Conservation (phyloP, 2,888 invertebrate genomes). For the Perizoma flavofasciatum region DNA sequence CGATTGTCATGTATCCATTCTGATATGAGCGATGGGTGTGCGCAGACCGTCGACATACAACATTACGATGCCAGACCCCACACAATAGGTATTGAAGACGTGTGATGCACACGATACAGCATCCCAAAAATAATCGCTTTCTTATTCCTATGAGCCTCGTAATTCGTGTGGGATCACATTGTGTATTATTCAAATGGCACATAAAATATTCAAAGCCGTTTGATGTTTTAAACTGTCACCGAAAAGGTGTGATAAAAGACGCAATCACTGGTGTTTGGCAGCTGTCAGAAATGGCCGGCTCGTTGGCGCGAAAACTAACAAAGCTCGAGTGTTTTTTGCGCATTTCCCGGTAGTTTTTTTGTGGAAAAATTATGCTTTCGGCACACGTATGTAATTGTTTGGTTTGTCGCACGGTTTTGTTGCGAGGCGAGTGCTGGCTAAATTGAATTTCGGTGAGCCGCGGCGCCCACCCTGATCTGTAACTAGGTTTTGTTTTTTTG, state of each 20-base stretch:
- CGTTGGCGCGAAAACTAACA: conserved; percentile 77
- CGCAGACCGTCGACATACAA: conserved; percentile 59
- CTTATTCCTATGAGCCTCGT: conserved; percentile 64
- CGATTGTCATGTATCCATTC: conserved; percentile 73
- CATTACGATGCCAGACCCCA: conserved; percentile 53
- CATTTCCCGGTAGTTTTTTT: conserved; percentile 64
- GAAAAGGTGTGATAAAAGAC: conserved; percentile 66
- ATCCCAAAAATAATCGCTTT: conserved; percentile 73
- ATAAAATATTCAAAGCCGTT: conserved; percentile 46
- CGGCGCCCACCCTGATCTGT: conserved; percentile 60
- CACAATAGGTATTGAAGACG: conserved; percentile 80
- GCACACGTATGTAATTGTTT: conserved; percentile 81
- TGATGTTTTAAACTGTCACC: conserved; percentile 35
- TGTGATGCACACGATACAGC: conserved; percentile 62
- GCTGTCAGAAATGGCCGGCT: conserved; percentile 76
- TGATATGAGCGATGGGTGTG: conserved; percentile 73
- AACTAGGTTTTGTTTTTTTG: conserved; percentile 51
- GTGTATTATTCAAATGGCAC: conserved; percentile 67
- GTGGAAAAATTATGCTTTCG: conserved; percentile 78
- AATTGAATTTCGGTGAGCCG: conserved; percentile 78
- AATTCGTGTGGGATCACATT: conserved; percentile 76
- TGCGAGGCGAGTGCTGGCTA: conserved; percentile 56
- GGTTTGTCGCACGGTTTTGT: conserved; percentile 71
- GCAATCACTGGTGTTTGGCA: conserved; percentile 73
- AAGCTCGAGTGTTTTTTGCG: conserved; percentile 62